A percentile compares a stretch with the other conserved stretches of the same genome.
These are phyloP conservation scores for Chaetura pelagica DNA, from an alignment of 2,113 vertebrate genomes.

Conservation along the genomic window DNA sequence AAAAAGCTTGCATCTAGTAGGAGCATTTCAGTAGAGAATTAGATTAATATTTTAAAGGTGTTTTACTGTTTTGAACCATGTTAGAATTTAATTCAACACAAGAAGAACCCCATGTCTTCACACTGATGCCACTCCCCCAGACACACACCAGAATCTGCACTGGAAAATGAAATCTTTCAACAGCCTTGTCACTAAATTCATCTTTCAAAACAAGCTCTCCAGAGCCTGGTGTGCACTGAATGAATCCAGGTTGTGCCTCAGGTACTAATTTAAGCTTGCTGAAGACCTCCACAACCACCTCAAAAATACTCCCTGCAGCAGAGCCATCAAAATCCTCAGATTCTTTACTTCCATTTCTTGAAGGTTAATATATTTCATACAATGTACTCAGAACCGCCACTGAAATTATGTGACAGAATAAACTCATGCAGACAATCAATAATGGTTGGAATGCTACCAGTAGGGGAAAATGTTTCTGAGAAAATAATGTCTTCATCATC, in stretches of 20 bases:
- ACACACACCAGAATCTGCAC: not conserved
- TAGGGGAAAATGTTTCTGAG: not conserved
- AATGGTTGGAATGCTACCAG: not conserved
- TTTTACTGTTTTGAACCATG: not conserved
- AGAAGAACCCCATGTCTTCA: not conserved
- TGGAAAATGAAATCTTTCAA: constrained; percentile 4
- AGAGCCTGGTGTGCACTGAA: not conserved
- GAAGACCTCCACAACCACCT: not conserved
- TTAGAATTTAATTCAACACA: not conserved
- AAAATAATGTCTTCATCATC: not conserved
- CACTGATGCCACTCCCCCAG: not conserved
- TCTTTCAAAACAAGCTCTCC: not conserved
- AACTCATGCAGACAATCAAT: not conserved
- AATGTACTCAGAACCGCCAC: not conserved
- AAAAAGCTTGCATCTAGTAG: not conserved
- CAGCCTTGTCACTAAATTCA: not conserved
- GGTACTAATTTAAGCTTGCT: not conserved
- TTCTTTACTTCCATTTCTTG: not conserved
- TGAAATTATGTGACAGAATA: not conserved
- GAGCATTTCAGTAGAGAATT: not conserved
- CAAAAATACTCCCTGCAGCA: not conserved
- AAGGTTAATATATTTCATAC: not conserved
- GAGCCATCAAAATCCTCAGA: not conserved
- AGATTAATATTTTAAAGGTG: not conserved
- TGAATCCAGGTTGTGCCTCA: not conserved